Evolutionary conservation across 37 sponge, comb jelly and placozoan genomes (phyloP), one percentile per base, ranked within the genome.

Genomic region (Sycon ciliatum): DNA sequence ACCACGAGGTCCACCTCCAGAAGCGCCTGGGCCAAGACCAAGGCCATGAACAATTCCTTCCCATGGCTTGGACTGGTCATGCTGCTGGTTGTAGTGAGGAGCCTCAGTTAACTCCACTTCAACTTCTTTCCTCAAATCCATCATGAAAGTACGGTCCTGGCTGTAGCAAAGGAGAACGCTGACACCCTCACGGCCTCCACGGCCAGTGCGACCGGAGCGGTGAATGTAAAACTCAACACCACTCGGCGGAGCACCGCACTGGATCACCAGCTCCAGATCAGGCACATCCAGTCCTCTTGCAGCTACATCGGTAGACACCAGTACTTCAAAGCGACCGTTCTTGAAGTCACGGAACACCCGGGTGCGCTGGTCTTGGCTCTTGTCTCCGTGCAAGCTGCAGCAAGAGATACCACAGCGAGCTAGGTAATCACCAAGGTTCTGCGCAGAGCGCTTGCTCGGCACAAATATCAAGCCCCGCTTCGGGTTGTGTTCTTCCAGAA

Each of bases 291-390:
- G 28, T 5, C 81, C 81, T 40, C 81, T 38, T 65, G 81, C 81
- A 64, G 81, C 81, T 30, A 80, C 81, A 76, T 80, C 81, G n/a
- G 81, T 80, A 36, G 81, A 74, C 18, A 61, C 74, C 20, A 80
- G 24, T 0, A 67, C 67, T 0, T 76, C 39, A 5, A 39, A 62
- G 2, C 22, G 38, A 28, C 81, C 81, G 4, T 67, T 31, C 34
- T 67, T 62, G 68, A 80, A 80, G 22, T 29, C 24, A 11, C 28
- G 37, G 27, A 74, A 52, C 16, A 67, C 67, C 1, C 24, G 13
- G 24, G 73, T 75, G 26, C 81, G 11, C 24, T 22, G 32, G 36
- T 31, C 39, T 66, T 80, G 67, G 16, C 20, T 20, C 16, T 20
- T 9, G 16, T 61, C 65, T 30, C 16, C 9, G 32, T 61, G 65